Conservation (phyloP, 2,888 invertebrate genomes). For the Drosophila rubida region DNA sequence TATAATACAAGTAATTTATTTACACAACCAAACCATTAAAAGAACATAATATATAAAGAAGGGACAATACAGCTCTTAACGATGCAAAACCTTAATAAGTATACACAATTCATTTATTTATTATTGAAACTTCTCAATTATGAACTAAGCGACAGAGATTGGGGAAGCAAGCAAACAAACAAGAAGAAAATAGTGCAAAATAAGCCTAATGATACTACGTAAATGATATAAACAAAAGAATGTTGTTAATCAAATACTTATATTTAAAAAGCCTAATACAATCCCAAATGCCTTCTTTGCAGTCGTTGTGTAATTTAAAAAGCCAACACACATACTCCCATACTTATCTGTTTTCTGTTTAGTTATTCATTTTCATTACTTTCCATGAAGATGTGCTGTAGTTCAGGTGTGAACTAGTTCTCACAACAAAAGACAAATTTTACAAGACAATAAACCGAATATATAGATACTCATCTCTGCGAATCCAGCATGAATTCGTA, state of each 20-base stretch:
- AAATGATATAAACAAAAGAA: conserved; percentile 5
- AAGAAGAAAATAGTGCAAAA: conserved; percentile 44
- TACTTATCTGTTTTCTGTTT: conserved; percentile 1
- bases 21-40: conserved; percentile 47
- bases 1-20: conserved; percentile 44
- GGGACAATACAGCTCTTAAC: conserved; percentile 17
- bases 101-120: conserved; percentile 19
- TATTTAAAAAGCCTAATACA: conserved; percentile 37
- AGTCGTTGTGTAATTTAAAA: conserved; percentile 45
- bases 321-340: conserved; percentile 8
- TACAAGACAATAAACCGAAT: conserved; percentile 58
- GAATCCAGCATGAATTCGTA: conserved; percentile 46
- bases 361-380: background rate
- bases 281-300: conserved; percentile 64
- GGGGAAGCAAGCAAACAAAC: conserved; percentile 30
- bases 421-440: conserved; percentile 29
- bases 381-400: conserved; percentile 13
- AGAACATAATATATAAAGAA: background rate
- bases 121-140: conserved; percentile 27
- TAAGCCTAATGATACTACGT: conserved; percentile 29
- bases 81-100: conserved; percentile 33
- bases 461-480: conserved; percentile 31
- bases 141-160: background rate
- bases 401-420: conserved; percentile 57
- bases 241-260: conserved; percentile 29